Base-by-base conservation (phyloP, 2,113 vertebrate genomes). In the Rhinolophus sinicus region DNA sequence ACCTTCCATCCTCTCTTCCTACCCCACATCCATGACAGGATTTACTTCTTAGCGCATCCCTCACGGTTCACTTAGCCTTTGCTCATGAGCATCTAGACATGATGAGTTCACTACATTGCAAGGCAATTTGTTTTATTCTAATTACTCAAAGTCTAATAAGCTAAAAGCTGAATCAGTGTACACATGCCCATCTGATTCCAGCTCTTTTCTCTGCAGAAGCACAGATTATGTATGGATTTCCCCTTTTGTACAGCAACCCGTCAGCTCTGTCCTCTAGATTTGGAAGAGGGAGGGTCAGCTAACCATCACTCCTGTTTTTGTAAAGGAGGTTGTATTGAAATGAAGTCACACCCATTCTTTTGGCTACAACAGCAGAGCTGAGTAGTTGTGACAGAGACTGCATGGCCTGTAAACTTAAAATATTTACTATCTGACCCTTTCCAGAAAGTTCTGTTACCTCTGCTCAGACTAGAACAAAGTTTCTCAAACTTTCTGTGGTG, bases 261-360 rank as follows among this genome's bases (percentile, higher is more conserved):
- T 81, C 19, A 50, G 13, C 35, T 52, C 22, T 60, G 19, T 38
- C 44, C 33, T 60, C 44, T 28, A n/a, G 40, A 62, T 28, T 26
- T 22, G 58, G 58, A 60, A 22, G 58, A 60, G 58, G 58, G 14
- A 13, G 35, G 10, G 10, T 64, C 62, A 13, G 82, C 30, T 54
- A 91, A 21, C 21, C 19, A 2, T 8, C 33, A 8, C 26, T 62
- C 33, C 62, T 73, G 30, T 30, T 70, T 78, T 82, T 83, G 9
- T 87, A 83, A 94, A 69, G 47, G 81, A 83, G 81, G n/a, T 67
- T 92, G 83, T 78, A 58, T 30, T 64, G 67, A 18, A 54, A 69
- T 54, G 69, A 24, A 75, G 40, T 44, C 26, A 70, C 0, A 13
- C 18, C 14, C 76, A 8, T 72, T 52, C 33, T 88, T 84, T 85